Conservation (phyloP, 2,888 invertebrate genomes). For the Reticulitermes lucifugus region DNA sequence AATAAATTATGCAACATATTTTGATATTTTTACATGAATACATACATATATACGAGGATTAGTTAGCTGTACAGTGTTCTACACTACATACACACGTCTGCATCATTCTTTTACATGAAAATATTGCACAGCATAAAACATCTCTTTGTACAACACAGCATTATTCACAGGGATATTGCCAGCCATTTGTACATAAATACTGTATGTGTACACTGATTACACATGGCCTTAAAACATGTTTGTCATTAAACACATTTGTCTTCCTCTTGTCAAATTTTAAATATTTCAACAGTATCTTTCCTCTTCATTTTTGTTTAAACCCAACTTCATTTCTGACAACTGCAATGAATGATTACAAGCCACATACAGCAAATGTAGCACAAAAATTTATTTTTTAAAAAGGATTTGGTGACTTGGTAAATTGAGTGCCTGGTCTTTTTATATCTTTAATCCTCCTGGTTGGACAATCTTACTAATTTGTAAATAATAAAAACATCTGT, state of each 20-base stretch:
- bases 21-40: not conserved
- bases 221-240: not conserved
- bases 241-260: not conserved
- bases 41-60: not conserved
- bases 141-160: not conserved
- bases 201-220: not conserved
- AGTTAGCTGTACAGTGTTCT: not conserved
- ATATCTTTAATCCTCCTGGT: too few relatives aligned
- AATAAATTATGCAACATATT: not conserved
- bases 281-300: not conserved
- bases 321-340: not conserved
- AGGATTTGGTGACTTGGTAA: not conserved
- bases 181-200: not conserved
- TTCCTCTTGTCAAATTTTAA: not conserved
- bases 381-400: not conserved
- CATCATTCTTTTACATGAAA: not conserved
- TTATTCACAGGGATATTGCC: not conserved
- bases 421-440: too few relatives aligned
- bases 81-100: not conserved
- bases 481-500: too few relatives aligned
- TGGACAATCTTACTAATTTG: too few relatives aligned
- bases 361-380: not conserved
- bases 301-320: not conserved
- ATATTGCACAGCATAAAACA: not conserved
- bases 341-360: not conserved